phyloP scores from a whole-genome alignment of 2,113 vertebrate species.

The Nematolebias whitei region DNA sequence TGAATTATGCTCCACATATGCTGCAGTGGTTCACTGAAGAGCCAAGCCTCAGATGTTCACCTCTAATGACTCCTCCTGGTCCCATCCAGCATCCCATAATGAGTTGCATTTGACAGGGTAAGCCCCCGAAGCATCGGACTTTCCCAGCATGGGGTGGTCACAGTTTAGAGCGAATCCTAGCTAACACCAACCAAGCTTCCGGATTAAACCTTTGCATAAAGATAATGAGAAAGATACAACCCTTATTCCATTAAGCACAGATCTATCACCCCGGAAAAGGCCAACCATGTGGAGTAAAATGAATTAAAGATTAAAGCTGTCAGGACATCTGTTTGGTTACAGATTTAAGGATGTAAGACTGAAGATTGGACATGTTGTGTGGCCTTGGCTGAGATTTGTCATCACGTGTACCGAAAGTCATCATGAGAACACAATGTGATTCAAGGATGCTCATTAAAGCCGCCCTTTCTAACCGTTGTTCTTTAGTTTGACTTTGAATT shows the following conservation, averaged over 20 bases:
- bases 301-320: slow-evolving; percentile 66
- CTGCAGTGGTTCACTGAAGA: slow-evolving; percentile 15
- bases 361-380: slow-evolving; percentile 44
- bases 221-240: slow-evolving; percentile 73
- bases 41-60: slow-evolving; percentile 55
- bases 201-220: slow-evolving; percentile 70
- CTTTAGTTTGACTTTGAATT: slow-evolving; percentile 15
- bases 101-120: slow-evolving; percentile 61
- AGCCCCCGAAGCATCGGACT: slow-evolving; percentile 59
- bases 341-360: slow-evolving; percentile 55
- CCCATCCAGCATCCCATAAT: slow-evolving; percentile 57
- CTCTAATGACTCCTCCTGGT: slow-evolving; percentile 57
- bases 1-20: background rate
- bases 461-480: slow-evolving; percentile 19
- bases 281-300: slow-evolving; percentile 49
- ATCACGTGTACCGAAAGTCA: slow-evolving; percentile 10
- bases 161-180: slow-evolving; percentile 57
- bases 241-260: slow-evolving; percentile 56
- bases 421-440: slow-evolving; percentile 24
- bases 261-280: slow-evolving; percentile 62
- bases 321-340: slow-evolving; percentile 59
- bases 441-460: slow-evolving; percentile 21
- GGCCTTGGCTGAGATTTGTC: slow-evolving; percentile 14
- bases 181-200: slow-evolving; percentile 55
- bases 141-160: slow-evolving; percentile 56